Evolutionary conservation across 2,888 invertebrate genomes (phyloP).

Genomic region (Cyrtodaria siliqua): DNA sequence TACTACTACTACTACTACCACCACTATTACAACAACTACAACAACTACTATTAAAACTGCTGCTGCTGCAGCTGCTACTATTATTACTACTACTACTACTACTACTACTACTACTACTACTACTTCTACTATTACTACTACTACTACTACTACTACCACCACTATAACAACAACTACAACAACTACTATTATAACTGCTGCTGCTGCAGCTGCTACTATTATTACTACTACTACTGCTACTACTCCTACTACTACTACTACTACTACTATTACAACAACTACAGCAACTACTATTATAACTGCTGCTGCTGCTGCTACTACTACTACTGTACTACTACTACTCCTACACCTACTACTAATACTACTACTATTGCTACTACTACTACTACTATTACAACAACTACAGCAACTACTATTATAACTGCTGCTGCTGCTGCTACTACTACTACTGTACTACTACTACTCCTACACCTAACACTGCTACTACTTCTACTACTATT

Average conservation of each 20-base stretch:
- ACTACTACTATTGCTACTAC: slow-evolving; percentile 5
- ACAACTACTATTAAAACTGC: background rate
- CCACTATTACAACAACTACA: background rate
- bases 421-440: background rate
- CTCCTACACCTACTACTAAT: slow-evolving; percentile 1
- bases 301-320: slow-evolving; percentile 6
- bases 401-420: slow-evolving; percentile 1
- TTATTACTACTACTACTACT: background rate
- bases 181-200: background rate
- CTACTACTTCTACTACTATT: too few relatives aligned
- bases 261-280: background rate
- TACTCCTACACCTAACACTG: too few relatives aligned
- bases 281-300: slow-evolving; percentile 5
- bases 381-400: slow-evolving; percentile 6
- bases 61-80: background rate
- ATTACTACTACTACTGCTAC: background rate
- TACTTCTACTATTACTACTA: slow-evolving; percentile 10
- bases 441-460: slow-evolving; percentile 2
- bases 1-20: slow-evolving; percentile 5
- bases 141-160: slow-evolving; percentile 9
- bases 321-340: slow-evolving; percentile 7
- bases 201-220: slow-evolving; percentile 7
- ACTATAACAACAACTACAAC: slow-evolving; percentile 9
- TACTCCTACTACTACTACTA: slow-evolving; percentile 2
- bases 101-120: slow-evolving; percentile 6